These are phyloP conservation scores for Geophilus truncorum DNA, from an alignment of 2,888 invertebrate species.

Conservation along the genomic window DNA sequence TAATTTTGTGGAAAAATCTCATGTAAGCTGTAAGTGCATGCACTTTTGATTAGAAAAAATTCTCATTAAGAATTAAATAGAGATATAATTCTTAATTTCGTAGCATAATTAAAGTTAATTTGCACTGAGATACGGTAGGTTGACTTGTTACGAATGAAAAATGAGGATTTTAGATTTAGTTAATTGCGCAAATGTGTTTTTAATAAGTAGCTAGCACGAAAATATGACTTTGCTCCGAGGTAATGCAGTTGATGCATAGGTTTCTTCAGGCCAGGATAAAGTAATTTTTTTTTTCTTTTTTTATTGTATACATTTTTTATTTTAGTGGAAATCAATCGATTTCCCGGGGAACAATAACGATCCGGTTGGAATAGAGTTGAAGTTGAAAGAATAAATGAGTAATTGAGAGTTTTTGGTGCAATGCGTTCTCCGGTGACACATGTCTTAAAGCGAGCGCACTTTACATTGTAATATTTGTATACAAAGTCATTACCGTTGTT, in stretches of 20 bases:
- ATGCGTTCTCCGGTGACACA: neutral
- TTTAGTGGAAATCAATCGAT: neutral
- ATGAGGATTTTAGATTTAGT: neutral
- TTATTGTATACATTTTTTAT: neutral
- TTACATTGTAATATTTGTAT: neutral
- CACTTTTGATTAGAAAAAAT: neutral
- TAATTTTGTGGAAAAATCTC: neutral
- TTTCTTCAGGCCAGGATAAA: neutral
- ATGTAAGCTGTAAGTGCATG: neutral
- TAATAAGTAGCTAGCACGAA: neutral
- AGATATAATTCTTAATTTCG: neutral
- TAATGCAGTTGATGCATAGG: neutral
- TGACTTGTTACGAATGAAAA: neutral
- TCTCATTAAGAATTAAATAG: neutral
- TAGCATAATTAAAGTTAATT: neutral
- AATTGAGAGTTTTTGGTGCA: neutral
- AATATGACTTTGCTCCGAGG: neutral
- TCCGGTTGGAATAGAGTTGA: neutral
- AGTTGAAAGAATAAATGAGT: neutral
- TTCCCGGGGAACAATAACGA: neutral
- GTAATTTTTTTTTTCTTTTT: neutral
- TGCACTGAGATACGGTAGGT: neutral
- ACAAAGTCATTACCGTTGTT: neutral
- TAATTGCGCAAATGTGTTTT: neutral
- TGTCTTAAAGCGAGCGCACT: neutral